Evolutionary conservation across 2,113 vertebrate genomes (phyloP).

Genomic region (Gracilinanus agilis): DNA sequence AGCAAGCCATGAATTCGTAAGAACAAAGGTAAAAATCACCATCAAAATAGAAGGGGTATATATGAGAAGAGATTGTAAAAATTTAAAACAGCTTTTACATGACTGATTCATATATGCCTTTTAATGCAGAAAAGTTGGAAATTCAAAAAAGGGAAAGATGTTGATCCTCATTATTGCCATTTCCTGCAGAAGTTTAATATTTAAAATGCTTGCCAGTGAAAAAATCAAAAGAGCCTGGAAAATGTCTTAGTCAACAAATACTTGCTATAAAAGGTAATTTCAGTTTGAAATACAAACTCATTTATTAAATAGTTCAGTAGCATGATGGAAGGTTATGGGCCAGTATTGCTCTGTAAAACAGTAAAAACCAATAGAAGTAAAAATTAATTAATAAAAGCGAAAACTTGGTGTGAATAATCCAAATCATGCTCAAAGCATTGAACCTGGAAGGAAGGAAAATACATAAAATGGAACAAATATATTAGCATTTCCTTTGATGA

Average conservation of each 20-base stretch:
- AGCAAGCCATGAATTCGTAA: not conserved
- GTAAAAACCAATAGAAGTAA: not conserved
- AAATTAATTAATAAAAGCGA: not conserved
- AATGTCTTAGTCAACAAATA: not conserved
- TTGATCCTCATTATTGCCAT: not conserved
- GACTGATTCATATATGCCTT: not conserved
- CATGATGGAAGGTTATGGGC: not conserved
- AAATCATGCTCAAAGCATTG: not conserved
- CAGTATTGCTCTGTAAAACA: not conserved
- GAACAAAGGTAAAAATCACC: not conserved
- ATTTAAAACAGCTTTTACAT: not conserved
- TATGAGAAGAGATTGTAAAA: not conserved
- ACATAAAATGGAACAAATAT: not conserved
- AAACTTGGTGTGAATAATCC: not conserved
- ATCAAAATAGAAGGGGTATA: not conserved
- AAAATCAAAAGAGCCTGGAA: not conserved
- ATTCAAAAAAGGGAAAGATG: not conserved
- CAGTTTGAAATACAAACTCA: not conserved
- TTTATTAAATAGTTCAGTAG: not conserved
- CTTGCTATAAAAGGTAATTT: not conserved
- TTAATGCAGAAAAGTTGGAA: not conserved
- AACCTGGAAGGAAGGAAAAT: not conserved
- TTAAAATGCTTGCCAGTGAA: not conserved
- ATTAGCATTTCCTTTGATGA: not conserved
- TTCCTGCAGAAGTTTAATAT: not conserved